Evolutionary conservation across 2,888 invertebrate genomes (phyloP).

Genomic region (Melipona beecheii): DNA sequence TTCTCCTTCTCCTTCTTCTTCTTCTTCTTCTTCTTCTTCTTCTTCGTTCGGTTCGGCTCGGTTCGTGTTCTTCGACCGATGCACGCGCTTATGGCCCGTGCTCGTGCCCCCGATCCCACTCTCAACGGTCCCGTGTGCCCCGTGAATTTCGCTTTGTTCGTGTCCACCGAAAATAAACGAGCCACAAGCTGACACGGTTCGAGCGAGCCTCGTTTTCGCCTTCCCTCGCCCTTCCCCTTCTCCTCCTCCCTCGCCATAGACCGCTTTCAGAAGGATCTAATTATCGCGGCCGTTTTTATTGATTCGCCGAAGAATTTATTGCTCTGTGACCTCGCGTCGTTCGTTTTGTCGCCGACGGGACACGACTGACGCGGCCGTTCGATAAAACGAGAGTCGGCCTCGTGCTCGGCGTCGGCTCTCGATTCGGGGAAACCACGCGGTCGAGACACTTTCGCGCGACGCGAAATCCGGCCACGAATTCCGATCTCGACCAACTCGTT

Average conservation of each 20-base stretch:
- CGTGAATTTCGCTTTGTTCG: slow-evolving; percentile 19
- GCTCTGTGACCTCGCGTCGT: background rate
- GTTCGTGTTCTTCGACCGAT: slow-evolving; percentile 19
- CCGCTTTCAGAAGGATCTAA: slow-evolving; percentile 55
- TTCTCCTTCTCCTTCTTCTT: background rate
- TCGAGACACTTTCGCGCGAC: background rate
- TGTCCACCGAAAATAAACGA: slow-evolving; percentile 62
- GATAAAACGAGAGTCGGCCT: background rate
- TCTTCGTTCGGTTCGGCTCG: slow-evolving; percentile 27
- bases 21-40: background rate
- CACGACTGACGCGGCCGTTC: background rate
- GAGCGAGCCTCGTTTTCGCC: slow-evolving; percentile 5
- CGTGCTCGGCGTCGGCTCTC: background rate
- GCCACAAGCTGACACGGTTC: slow-evolving; percentile 51
- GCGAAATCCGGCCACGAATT: too few relatives aligned
- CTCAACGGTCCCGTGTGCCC: background rate
- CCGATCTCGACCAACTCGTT: too few relatives aligned
- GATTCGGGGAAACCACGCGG: slow-evolving; percentile 11
- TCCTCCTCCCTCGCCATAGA: background rate
- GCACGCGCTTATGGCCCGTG: background rate
- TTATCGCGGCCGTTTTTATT: slow-evolving; percentile 59
- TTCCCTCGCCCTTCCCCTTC: background rate
- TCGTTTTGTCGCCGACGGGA: background rate
- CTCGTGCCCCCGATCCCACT: background rate
- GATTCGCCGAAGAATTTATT: slow-evolving; percentile 54